phyloP scores from a whole-genome alignment of 2,888 invertebrate genomes.

The Conomelus anceps region DNA sequence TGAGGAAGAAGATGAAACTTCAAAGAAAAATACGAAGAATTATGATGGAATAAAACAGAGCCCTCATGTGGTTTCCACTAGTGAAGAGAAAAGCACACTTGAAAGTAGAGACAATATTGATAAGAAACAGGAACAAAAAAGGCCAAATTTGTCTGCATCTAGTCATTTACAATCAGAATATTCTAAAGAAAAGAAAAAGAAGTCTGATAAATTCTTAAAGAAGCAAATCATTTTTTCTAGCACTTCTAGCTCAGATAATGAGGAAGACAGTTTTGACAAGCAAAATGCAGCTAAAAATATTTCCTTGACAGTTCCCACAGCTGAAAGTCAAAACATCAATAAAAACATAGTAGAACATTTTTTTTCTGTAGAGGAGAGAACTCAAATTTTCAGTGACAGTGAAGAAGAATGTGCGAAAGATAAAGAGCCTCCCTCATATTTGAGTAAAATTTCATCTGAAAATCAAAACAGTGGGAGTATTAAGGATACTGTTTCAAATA shows the following conservation, averaged over 20 bases:
- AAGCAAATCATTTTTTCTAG: background rate
- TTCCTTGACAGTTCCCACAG: background rate
- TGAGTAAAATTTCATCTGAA: background rate
- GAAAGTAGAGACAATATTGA: background rate
- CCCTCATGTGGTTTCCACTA: too few species aligned
- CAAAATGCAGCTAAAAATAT: too few species aligned
- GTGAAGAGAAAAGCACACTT: background rate
- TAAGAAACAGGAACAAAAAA: background rate
- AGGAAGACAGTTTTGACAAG: background rate
- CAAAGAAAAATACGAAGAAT: background rate
- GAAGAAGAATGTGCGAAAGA: background rate
- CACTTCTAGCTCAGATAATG: background rate
- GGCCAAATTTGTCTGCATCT: background rate
- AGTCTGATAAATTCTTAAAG: background rate
- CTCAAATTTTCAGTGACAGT: background rate
- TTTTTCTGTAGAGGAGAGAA: background rate
- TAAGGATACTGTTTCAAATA: background rate
- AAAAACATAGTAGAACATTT: background rate
- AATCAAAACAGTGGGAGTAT: background rate
- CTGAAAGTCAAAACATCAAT: background rate
- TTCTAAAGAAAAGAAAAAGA: background rate
- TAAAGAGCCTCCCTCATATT: too few species aligned
- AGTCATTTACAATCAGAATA: background rate
- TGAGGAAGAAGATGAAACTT: background rate
- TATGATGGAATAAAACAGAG: background rate